A percentile compares a stretch with the other conserved stretches of the same genome.
phyloP scores from a whole-genome alignment of 2,113 vertebrate genomes.

The Triplophysa siluroides region DNA sequence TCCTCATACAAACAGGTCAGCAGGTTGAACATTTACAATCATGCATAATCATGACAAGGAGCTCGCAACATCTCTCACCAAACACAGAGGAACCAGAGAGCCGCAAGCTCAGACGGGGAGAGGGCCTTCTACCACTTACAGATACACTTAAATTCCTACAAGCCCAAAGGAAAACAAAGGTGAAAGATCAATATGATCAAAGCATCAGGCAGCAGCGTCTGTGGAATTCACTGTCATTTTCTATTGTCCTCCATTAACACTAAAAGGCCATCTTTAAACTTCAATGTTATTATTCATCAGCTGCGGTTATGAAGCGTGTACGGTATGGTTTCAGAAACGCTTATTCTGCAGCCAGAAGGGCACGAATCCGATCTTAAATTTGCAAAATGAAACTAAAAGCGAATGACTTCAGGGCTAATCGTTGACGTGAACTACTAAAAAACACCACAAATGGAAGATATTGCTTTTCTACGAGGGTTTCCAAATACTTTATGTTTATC shows the following conservation, averaged over 20 bases:
- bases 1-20: constrained; percentile 71
- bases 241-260: constrained; percentile 9
- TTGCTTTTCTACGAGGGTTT: constrained; percentile 37
- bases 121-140: constrained; percentile 65
- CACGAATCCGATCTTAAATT: not conserved
- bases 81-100: not conserved
- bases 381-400: not conserved
- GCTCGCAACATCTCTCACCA: constrained; percentile 12
- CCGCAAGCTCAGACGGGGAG: constrained; percentile 34
- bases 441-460: not conserved
- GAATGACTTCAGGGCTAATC: not conserved
- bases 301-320: constrained; percentile 1
- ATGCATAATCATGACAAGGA: constrained; percentile 76
- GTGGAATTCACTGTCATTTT: constrained; percentile 32
- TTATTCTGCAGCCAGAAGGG: not conserved
- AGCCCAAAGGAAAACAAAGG: constrained; percentile 66
- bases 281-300: not conserved
- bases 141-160: constrained; percentile 75
- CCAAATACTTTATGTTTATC: not conserved
- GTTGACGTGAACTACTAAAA: not conserved
- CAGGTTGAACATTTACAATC: constrained; percentile 72
- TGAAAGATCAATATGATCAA: constrained; percentile 85
- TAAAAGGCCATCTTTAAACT: constrained; percentile 10
- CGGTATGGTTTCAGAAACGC: not conserved
- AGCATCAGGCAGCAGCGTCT: constrained; percentile 63